Base-by-base conservation (phyloP, 2,888 invertebrate genomes). In the Falcaria lacertinaria region DNA sequence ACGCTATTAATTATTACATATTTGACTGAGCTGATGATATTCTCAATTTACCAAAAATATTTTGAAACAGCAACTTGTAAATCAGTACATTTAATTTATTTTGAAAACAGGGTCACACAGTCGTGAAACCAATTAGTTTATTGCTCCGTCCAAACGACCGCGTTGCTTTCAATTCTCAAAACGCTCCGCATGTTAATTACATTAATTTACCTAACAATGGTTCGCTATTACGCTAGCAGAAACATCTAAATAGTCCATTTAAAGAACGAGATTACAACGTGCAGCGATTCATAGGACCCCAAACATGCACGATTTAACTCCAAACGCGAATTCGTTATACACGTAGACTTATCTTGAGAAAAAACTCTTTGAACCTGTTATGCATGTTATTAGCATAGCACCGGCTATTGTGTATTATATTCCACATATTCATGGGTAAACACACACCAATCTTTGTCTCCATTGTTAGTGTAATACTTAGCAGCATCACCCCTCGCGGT, bases 261-360 rank as follows among this genome's bases (percentile, higher is more conserved):
- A 78, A 69, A 77, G 37, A 76, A 78, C 75, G 59, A 72, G 83
- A 82, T 82, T 83, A 80, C 81, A 76, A 63, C 50, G 57, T 55
- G 59, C 54, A 49, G 54, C 58, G 52, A 58, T 55, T 52, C 53
- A 41, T 48, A 62, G 50, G 50, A 69, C 79, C 78, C 75, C 62
- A 72, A 70, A 75, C 73, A 87, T 77, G 88, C 80, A 80, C 89
- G 83, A 88, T 89, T 89, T 80, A 87, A 87, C 85, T 64, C 69
- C 71, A 79, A 80, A 86, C 81, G 89, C 89, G 76, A 87, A 89
- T 89, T 89, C 89, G 89, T 89, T 89, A 86, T 85, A 89, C 89
- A 88, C 56, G 77, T 60, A 78, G 77, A 74, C 70, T 89, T 89
- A 88, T 86, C 84, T 86, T 79, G 81, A 80, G 83, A 83, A 80